phyloP scores from a whole-genome alignment of 2,113 vertebrate genomes.

The Alectura lathami region DNA sequence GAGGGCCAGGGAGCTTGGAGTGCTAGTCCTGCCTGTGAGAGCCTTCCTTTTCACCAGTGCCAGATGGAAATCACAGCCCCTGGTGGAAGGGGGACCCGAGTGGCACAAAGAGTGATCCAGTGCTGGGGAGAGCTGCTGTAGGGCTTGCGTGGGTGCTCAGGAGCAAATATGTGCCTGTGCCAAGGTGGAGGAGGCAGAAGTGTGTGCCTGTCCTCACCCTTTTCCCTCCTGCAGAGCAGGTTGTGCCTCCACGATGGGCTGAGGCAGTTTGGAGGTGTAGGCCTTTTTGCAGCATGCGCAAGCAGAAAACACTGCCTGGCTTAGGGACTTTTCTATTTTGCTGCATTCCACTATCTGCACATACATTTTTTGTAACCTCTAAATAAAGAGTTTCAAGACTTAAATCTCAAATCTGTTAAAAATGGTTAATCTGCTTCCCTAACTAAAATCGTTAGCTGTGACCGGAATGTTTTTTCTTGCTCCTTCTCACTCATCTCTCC shows the following conservation, averaged over 20 bases:
- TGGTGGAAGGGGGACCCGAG: neutral
- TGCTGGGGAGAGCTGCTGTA: neutral
- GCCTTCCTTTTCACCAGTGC: neutral
- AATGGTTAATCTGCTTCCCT: neutral
- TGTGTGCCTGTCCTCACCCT: neutral
- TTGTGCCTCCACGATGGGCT: neutral
- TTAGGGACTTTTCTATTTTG: neutral
- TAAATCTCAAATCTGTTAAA: neutral
- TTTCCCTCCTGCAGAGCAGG: neutral
- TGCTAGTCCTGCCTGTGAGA: neutral
- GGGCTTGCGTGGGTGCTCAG: neutral
- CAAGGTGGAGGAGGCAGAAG: neutral
- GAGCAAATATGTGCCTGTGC: neutral
- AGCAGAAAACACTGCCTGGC: neutral
- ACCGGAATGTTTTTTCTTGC: neutral
- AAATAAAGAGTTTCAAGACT: neutral
- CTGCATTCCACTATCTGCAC: neutral
- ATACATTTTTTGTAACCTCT: neutral
- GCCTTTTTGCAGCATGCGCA: neutral
- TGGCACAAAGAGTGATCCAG: neutral
- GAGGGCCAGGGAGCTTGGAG: neutral
- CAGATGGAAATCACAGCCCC: rapidly evolving
- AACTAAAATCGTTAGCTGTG: neutral
- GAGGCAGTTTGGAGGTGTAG: neutral
- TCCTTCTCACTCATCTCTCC: neutral